Percentiles rank a stretch among this genome's conserved stretches.
Conservation (phyloP, 2,888 invertebrate species). For the Cenopis cana region DNA sequence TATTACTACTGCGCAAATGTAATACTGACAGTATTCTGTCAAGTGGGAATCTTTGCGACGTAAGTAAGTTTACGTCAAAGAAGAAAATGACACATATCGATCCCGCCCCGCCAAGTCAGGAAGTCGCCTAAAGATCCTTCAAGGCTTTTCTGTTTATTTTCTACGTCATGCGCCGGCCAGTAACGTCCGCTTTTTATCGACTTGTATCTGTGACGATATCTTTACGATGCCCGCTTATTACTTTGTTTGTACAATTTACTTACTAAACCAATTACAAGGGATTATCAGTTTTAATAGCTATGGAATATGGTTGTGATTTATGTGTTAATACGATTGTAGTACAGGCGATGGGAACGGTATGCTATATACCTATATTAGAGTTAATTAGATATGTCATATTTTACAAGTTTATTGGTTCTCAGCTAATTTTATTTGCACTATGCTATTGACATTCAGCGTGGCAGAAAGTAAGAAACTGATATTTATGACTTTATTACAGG, state of each 20-base stretch:
- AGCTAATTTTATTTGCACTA: too few species aligned
- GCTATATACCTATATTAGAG: slow-evolving; percentile 3
- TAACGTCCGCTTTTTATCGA: slow-evolving; percentile 16
- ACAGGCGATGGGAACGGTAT: background rate
- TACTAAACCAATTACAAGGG: background rate
- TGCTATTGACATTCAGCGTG: too few species aligned
- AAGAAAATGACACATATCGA: too few species aligned
- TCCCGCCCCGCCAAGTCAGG: too few species aligned
- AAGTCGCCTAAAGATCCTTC: slow-evolving; percentile 3
- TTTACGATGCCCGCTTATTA: slow-evolving; percentile 28
- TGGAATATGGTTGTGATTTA: background rate
- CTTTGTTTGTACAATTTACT: slow-evolving; percentile 29
- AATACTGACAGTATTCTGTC: too few species aligned
- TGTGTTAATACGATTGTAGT: background rate
- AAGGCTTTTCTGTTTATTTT: slow-evolving; percentile 7
- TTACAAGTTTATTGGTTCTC: background rate
- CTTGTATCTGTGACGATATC: slow-evolving; percentile 19
- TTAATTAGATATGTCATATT: slow-evolving; percentile 11
- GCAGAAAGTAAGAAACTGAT: too few species aligned
- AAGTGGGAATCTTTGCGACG: too few species aligned
- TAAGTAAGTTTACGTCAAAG: too few species aligned
- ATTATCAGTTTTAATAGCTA: background rate
- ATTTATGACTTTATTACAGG: too few species aligned
- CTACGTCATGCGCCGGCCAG: slow-evolving; percentile 4
- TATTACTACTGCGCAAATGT: too few species aligned